A percentile compares a stretch with the other conserved stretches of the same genome.
phyloP scores from a whole-genome alignment of 2,888 invertebrate genomes.

The Pemphredon lugubris region DNA sequence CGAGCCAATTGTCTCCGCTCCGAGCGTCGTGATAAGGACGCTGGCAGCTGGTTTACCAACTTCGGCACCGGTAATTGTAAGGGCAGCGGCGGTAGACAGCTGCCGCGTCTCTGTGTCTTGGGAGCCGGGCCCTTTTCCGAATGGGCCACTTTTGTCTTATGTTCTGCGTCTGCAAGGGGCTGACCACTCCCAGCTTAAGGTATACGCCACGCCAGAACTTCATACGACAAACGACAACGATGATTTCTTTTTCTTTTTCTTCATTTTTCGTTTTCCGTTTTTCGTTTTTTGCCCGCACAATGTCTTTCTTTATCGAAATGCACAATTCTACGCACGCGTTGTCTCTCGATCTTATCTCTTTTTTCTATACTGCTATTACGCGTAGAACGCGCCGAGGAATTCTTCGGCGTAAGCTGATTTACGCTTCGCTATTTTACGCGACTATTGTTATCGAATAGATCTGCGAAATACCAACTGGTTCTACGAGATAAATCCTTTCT shows the following conservation, averaged over 20 bases:
- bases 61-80: conserved; percentile 89
- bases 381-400: background rate
- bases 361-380: conserved; percentile 5
- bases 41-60: conserved; percentile 88
- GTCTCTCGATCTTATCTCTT: conserved; percentile 5
- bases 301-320: conserved; percentile 1
- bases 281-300: background rate
- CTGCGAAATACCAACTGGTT: conserved; percentile 60
- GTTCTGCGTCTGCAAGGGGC: conserved; percentile 86
- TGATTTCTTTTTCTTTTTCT: background rate
- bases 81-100: conserved; percentile 90
- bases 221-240: conserved; percentile 7
- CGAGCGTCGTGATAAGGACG: conserved; percentile 90
- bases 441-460: conserved; percentile 28
- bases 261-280: no score
- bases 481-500: conserved; percentile 58
- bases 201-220: conserved; percentile 80
- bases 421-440: conserved; percentile 50
- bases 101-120: conserved; percentile 93
- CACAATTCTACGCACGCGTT: conserved; percentile 7
- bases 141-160: conserved; percentile 94
- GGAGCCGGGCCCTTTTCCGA: conserved; percentile 93
- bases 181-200: conserved; percentile 86
- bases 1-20: conserved; percentile 87
- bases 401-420: conserved; percentile 21